Percentiles rank a stretch among this genome's conserved stretches.
phyloP scores from a whole-genome alignment of 2,797 vertebrate genomes.

The Danio kyathit region DNA sequence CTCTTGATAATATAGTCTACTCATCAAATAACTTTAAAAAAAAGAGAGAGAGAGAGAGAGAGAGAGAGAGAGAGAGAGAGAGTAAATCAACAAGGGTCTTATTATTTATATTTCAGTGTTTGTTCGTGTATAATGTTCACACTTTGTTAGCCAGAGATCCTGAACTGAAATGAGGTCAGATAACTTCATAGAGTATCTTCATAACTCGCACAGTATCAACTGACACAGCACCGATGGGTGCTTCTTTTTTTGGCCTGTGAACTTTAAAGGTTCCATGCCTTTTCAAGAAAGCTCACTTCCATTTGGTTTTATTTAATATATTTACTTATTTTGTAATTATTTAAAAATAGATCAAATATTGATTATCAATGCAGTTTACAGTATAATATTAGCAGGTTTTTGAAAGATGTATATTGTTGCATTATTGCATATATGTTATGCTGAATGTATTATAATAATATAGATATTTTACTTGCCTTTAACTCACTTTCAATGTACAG shows the following conservation, averaged over 20 bases:
- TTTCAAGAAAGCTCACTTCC: neutral
- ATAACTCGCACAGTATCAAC: constrained; percentile 16
- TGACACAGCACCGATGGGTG: neutral
- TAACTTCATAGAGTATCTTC: constrained; percentile 10
- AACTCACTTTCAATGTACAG: too few relatives aligned
- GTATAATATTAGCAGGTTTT: neutral
- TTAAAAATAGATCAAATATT: neutral
- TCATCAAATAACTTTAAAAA: neutral
- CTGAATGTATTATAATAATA: too few relatives aligned
- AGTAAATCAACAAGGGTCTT: neutral
- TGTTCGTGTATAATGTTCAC: neutral
- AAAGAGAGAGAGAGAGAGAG: neutral
- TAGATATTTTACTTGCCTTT: too few relatives aligned
- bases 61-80: neutral
- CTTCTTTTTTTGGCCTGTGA: constrained; percentile 17
- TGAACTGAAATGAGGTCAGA: constrained; percentile 34
- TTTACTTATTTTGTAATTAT: neutral
- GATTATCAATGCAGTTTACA: neutral
- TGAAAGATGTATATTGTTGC: neutral
- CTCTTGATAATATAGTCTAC: neutral
- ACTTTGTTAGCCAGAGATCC: neutral
- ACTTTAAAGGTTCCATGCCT: neutral
- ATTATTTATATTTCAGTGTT: constrained; percentile 6
- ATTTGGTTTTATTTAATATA: neutral
- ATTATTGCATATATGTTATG: too few relatives aligned